Evolutionary conservation across 2,888 invertebrate genomes (phyloP).

Genomic region (Acleris literana): DNA sequence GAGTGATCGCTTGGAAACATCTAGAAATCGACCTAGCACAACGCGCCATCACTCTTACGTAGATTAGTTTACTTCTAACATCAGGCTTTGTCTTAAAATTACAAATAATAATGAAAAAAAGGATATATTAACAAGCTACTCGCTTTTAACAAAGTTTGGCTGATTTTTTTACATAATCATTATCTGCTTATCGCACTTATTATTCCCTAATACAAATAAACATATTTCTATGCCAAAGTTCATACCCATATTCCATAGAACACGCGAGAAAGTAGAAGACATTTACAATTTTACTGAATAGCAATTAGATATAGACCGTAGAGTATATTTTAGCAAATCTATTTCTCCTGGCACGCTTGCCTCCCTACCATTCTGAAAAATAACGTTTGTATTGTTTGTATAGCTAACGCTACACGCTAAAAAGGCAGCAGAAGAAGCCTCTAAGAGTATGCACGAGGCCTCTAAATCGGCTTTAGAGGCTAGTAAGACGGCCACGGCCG

Average conservation of each 20-base stretch:
- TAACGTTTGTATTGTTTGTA: slow-evolving; percentile 19
- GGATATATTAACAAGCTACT: not conserved
- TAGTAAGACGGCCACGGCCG: slow-evolving; percentile 93
- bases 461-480: slow-evolving; percentile 93
- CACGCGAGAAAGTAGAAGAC: not conserved
- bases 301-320: not conserved
- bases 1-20: slow-evolving; percentile 25
- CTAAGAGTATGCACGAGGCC: slow-evolving; percentile 92
- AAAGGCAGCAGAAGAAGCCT: slow-evolving; percentile 92
- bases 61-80: slow-evolving; percentile 13
- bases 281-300: not conserved
- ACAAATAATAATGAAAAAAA: not conserved
- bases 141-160: slow-evolving; percentile 13
- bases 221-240: not conserved
- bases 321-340: not conserved
- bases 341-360: slow-evolving; percentile 2
- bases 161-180: slow-evolving; percentile 8
- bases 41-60: slow-evolving; percentile 9
- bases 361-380: not conserved
- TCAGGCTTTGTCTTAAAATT: slow-evolving; percentile 1
- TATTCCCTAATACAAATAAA: not conserved
- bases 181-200: slow-evolving; percentile 17
- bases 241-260: not conserved
- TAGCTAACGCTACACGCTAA: slow-evolving; percentile 94
- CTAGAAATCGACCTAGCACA: slow-evolving; percentile 2